phyloP scores from a whole-genome alignment of 2,888 invertebrate species.

The Lithosia quadra region DNA sequence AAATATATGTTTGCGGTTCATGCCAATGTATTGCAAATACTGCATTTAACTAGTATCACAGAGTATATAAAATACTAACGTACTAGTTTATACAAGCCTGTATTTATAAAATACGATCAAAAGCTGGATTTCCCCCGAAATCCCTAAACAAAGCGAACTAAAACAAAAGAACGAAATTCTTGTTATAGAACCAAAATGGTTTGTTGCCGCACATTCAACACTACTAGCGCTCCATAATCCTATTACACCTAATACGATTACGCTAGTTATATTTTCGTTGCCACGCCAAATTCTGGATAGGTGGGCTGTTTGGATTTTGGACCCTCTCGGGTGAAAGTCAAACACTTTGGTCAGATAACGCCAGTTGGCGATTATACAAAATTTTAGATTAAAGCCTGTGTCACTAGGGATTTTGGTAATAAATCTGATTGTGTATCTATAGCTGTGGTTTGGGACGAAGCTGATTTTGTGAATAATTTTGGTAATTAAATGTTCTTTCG shows the following conservation, averaged over 20 bases:
- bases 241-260: conserved; percentile 51
- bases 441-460: neutral
- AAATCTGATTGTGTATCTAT: conserved; percentile 20
- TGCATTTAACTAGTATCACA: too few relatives aligned
- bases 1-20: neutral
- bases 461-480: neutral
- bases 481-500: neutral
- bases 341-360: conserved; percentile 37
- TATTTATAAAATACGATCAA: conserved; percentile 36
- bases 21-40: conserved; percentile 19
- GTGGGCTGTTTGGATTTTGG: conserved; percentile 19
- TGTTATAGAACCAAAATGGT: conserved; percentile 37
- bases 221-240: conserved; percentile 43
- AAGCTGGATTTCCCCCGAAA: conserved; percentile 36
- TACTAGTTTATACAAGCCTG: conserved; percentile 17
- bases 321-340: conserved; percentile 35
- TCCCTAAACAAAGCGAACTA: conserved; percentile 42
- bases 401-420: conserved; percentile 34
- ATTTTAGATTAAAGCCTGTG: conserved; percentile 28
- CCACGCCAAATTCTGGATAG: conserved; percentile 3
- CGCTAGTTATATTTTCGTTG: conserved; percentile 44
- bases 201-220: conserved; percentile 35
- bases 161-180: conserved; percentile 48
- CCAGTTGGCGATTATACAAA: conserved; percentile 34
- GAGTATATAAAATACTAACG: too few relatives aligned